These are phyloP conservation scores for Ennomos erosarius DNA, from an alignment of 2,888 invertebrate genomes.

Conservation along the genomic window DNA sequence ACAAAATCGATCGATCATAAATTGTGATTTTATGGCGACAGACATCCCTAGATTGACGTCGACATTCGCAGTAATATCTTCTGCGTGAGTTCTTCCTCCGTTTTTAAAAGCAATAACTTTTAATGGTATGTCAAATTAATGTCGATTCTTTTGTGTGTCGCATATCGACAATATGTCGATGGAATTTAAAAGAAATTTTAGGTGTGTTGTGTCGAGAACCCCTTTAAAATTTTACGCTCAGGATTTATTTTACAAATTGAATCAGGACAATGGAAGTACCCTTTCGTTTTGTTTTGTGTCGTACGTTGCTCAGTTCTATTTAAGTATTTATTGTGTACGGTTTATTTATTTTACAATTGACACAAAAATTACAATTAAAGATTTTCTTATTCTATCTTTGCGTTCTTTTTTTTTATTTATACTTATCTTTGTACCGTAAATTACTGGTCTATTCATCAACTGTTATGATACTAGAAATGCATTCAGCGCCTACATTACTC, in stretches of 20 bases:
- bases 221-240: conserved; percentile 76
- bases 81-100: conserved; percentile 67
- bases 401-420: too few species aligned
- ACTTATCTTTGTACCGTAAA: too few species aligned
- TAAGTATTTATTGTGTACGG: background rate
- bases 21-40: conserved; percentile 68
- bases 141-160: conserved; percentile 72
- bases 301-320: background rate
- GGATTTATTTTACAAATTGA: conserved; percentile 80
- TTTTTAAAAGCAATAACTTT: conserved; percentile 80
- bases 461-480: too few species aligned
- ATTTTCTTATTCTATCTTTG: too few species aligned
- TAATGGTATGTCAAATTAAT: conserved; percentile 84
- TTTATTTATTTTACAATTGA: conserved; percentile 10
- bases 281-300: conserved; percentile 53
- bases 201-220: conserved; percentile 59
- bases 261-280: conserved; percentile 67
- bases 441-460: too few species aligned
- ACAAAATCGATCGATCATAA: conserved; percentile 58
- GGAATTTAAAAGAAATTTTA: conserved; percentile 63
- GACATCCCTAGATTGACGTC: conserved; percentile 49
- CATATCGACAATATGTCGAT: conserved; percentile 81
- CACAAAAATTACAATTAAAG: too few species aligned
- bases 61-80: conserved; percentile 72
- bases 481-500: too few species aligned